Evolutionary conservation across 2,888 invertebrate genomes (phyloP).

Genomic region (Pyrochroa serraticornis): DNA sequence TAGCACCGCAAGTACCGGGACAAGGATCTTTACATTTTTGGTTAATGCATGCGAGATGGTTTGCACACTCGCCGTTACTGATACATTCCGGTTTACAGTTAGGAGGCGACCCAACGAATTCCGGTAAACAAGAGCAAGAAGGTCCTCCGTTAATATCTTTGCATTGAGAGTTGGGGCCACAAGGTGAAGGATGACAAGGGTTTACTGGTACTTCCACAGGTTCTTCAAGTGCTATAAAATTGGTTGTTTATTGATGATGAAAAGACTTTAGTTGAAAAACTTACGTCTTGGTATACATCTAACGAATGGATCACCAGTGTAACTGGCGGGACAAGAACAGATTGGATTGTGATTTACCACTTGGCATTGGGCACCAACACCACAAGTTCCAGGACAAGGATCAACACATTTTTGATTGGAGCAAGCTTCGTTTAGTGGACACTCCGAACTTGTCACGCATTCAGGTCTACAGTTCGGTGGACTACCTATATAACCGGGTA

Average conservation of each 20-base stretch:
- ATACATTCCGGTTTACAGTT: conserved; percentile 80
- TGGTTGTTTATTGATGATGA: not conserved
- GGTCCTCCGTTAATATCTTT: conserved; percentile 65
- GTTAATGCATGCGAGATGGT: conserved; percentile 74
- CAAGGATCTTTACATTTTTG: conserved; percentile 76
- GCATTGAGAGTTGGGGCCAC: conserved; percentile 72
- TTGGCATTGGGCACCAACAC: conserved; percentile 69
- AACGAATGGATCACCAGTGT: conserved; percentile 61
- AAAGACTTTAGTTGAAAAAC: not conserved
- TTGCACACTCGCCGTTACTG: conserved; percentile 73
- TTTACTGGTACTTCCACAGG: conserved; percentile 59
- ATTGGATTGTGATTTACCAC: conserved; percentile 70
- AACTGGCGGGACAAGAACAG: conserved; percentile 67
- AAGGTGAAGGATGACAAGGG: conserved; percentile 69
- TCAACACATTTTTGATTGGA: conserved; percentile 72
- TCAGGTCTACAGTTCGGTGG: conserved; percentile 75
- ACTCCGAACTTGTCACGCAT: conserved; percentile 71
- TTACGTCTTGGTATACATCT: conserved; percentile 47
- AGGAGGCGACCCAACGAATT: conserved; percentile 75
- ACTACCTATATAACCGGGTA: conserved; percentile 70
- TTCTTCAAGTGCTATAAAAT: conserved; percentile 38
- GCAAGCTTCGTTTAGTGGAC: conserved; percentile 70
- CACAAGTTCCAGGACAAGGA: conserved; percentile 75
- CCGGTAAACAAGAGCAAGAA: conserved; percentile 74
- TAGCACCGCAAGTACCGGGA: conserved; percentile 63